These are phyloP conservation scores for Acomys russatus DNA, from an alignment of 2,797 vertebrate species.

Conservation along the genomic window DNA sequence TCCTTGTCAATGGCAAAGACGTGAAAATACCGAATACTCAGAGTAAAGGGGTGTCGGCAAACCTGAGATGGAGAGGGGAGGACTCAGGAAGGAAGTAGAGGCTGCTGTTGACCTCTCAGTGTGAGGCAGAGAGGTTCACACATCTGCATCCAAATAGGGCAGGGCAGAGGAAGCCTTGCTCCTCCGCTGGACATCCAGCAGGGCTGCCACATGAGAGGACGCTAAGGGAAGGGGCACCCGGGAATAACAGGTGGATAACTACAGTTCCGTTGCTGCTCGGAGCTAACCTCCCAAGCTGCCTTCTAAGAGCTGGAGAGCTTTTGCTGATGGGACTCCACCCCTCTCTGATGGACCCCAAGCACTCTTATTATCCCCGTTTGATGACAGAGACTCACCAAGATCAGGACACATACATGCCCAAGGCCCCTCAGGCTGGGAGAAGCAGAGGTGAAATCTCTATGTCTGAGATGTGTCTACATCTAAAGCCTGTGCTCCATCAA, in stretches of 20 bases:
- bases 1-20: neutral
- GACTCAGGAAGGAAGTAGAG: fast-evolving
- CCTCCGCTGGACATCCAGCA: neutral
- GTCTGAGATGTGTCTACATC: neutral
- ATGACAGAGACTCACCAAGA: neutral
- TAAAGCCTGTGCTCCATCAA: neutral
- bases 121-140: neutral
- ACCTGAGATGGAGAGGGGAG: neutral
- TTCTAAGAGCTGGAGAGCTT: neutral
- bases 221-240: neutral
- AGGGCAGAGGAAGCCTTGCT: neutral
- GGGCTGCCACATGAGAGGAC: neutral
- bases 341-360: neutral
- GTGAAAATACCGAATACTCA: neutral
- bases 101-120: neutral
- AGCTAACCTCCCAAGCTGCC: neutral
- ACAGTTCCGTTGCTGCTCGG: neutral
- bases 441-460: neutral
- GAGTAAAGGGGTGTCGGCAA: no score
- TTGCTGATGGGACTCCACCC: neutral
- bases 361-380: neutral
- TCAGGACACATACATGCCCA: neutral
- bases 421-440: neutral
- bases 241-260: neutral
- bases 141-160: neutral